phyloP scores from a whole-genome alignment of 92 coral and sea anemone species.

The Porites cylindrica region DNA sequence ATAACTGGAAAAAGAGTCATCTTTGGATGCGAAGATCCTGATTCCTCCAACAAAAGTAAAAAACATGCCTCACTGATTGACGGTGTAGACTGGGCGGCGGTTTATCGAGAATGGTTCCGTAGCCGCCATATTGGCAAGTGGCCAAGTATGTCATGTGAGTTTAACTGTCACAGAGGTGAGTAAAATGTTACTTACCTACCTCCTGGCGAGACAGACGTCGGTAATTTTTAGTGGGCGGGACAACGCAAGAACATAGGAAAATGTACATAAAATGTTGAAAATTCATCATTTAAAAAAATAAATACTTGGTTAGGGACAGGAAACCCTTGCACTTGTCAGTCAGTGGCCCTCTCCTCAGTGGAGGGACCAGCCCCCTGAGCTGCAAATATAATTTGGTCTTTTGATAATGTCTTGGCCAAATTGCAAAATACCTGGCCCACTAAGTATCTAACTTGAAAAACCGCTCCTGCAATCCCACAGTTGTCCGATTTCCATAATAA shows the following conservation, averaged over 20 bases:
- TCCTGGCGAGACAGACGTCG: not conserved
- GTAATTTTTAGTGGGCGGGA: not conserved
- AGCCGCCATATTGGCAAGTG: constrained; percentile 82
- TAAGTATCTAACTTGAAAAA: too few species aligned
- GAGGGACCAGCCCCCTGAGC: too few species aligned
- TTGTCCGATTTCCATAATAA: too few species aligned
- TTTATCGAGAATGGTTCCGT: constrained; percentile 88
- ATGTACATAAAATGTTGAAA: not conserved
- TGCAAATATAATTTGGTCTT: too few species aligned
- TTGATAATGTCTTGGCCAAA: too few species aligned
- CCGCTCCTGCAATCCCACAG: too few species aligned
- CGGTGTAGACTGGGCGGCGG: constrained; percentile 65
- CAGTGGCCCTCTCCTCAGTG: too few species aligned
- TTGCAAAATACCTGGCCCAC: too few species aligned
- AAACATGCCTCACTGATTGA: not conserved
- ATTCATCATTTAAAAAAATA: not conserved
- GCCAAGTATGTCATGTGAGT: constrained; percentile 71
- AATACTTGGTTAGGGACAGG: not conserved
- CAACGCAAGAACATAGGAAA: not conserved
- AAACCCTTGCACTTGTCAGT: too few species aligned
- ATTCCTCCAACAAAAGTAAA: not conserved
- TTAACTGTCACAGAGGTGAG: constrained; percentile 68
- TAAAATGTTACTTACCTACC: not conserved
- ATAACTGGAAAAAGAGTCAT: constrained; percentile 56
- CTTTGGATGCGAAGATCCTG: not conserved